Evolutionary conservation across 2,797 vertebrate genomes (phyloP).

Genomic region (Pachyuromys duprasi): DNA sequence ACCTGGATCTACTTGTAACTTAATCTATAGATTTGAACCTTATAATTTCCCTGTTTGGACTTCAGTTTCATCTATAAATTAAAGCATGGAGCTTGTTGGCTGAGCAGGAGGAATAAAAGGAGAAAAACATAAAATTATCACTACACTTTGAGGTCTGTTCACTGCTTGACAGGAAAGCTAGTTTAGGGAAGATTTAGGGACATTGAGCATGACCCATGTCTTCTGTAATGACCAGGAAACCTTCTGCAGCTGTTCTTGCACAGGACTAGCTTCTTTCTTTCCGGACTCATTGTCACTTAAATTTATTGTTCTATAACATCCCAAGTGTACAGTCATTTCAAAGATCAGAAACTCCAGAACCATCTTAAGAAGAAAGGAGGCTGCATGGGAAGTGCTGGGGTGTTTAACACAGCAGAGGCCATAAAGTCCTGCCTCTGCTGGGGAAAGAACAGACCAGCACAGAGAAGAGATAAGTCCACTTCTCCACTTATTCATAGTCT

Average conservation of each 20-base stretch:
- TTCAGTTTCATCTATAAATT: constrained; percentile 52
- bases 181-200: constrained; percentile 28
- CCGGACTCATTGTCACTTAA: constrained; percentile 27
- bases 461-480: not conserved
- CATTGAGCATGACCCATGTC: not conserved
- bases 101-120: not conserved
- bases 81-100: constrained; percentile 1
- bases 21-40: not conserved
- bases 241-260: constrained; percentile 26
- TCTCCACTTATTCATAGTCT: not conserved
- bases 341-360: constrained; percentile 37
- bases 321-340: constrained; percentile 3
- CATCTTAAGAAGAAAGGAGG: not conserved
- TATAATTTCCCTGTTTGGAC: not conserved
- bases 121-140: constrained; percentile 29
- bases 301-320: constrained; percentile 44
- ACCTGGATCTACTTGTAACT: not conserved
- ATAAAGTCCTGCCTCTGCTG: not conserved
- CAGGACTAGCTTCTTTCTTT: not conserved
- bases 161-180: constrained; percentile 4
- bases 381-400: not conserved
- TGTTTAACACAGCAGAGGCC: not conserved
- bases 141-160: not conserved
- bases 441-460: too few species aligned
- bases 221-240: constrained; percentile 24